phyloP scores from a whole-genome alignment of 2,888 invertebrate species.

The Cheilosia grossa region DNA sequence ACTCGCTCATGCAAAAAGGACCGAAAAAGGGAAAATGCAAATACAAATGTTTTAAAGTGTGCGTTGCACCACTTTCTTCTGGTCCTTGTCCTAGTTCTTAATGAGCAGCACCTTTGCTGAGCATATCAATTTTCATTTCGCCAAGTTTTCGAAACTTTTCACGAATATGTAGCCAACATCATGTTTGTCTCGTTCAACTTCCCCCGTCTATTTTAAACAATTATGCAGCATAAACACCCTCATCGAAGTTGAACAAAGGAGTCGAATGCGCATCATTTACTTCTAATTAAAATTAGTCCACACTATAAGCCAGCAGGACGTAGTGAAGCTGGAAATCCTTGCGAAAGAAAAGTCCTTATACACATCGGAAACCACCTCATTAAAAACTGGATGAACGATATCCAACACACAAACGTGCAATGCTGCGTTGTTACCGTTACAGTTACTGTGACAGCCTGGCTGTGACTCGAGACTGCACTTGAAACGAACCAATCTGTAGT shows the following conservation, averaged over 20 bases:
- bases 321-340: not conserved
- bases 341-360: constrained; percentile 3
- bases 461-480: not conserved
- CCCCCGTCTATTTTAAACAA: not conserved
- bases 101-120: constrained; percentile 11
- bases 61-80: not conserved
- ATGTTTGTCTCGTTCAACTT: not conserved
- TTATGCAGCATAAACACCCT: constrained; percentile 15
- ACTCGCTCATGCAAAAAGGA: constrained; percentile 1
- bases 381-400: constrained; percentile 14
- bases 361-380: not conserved
- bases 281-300: constrained; percentile 52
- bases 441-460: not conserved
- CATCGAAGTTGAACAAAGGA: constrained; percentile 30
- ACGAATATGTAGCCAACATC: not conserved
- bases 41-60: constrained; percentile 18
- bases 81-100: constrained; percentile 13
- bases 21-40: constrained; percentile 14
- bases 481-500: not conserved
- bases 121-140: not conserved
- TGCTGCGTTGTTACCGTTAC: not conserved
- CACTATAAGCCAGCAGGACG: not conserved
- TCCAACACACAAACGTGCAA: not conserved
- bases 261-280: constrained; percentile 46
- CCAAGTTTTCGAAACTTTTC: not conserved